These are phyloP conservation scores for Campoplex nolae DNA, from an alignment of 2,888 invertebrate genomes.

Conservation along the genomic window DNA sequence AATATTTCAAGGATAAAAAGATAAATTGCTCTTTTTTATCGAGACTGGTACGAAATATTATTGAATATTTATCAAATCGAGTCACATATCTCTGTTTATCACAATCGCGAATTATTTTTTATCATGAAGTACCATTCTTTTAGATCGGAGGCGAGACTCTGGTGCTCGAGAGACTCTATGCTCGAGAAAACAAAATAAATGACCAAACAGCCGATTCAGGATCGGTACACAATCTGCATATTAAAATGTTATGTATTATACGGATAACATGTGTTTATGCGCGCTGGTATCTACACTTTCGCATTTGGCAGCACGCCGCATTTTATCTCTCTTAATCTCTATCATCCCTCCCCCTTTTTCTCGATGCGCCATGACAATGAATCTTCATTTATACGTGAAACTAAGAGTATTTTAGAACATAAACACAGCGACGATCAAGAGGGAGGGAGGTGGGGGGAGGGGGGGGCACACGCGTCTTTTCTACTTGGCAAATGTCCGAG, in stretches of 20 bases:
- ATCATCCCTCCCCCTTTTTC: neutral
- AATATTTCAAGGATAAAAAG: neutral
- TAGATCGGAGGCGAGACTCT: slow-evolving; percentile 81
- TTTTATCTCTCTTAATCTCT: neutral
- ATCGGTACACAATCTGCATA: neutral
- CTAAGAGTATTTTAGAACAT: slow-evolving; percentile 48
- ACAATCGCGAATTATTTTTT: neutral
- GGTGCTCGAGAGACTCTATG: slow-evolving; percentile 68
- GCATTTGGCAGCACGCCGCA: slow-evolving; percentile 60
- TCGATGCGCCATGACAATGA: slow-evolving; percentile 44
- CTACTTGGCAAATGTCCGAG: slow-evolving; percentile 43
- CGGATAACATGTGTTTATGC: slow-evolving; percentile 16
- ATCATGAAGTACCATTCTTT: slow-evolving; percentile 72
- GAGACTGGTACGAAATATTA: neutral
- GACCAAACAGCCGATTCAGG: neutral
- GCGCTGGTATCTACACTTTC: slow-evolving; percentile 42
- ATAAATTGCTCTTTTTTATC: neutral
- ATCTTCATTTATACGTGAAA: slow-evolving; percentile 51
- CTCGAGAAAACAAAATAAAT: slow-evolving; percentile 30
- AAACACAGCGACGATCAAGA: neutral
- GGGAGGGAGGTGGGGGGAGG: slow-evolving; percentile 4
- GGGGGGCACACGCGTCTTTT: slow-evolving; percentile 18
- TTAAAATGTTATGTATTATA: neutral
- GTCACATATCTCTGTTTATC: neutral
- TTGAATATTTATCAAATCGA: neutral